Base-by-base conservation (phyloP, 2,888 invertebrate genomes). In the Abscondita cerata region DNA sequence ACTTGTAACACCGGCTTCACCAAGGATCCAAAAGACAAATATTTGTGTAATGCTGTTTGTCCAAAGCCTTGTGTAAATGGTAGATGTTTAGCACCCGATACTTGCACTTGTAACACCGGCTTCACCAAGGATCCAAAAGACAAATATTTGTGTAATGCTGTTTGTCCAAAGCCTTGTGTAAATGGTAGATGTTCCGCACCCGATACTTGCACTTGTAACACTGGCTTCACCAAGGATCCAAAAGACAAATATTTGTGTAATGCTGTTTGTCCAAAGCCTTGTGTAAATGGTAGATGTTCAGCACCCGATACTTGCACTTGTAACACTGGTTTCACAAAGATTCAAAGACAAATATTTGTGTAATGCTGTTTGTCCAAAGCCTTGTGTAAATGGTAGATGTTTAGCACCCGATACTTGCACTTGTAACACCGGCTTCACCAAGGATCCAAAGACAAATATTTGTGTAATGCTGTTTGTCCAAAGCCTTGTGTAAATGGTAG, bases 201-300 rank as follows among this genome's bases (percentile, higher is more conserved):
- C 4, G 25, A 25, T 6, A 25, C 25, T 25, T 25, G 25, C 6
- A 25, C 25, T 9, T 59, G 59, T 16, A 54, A 59, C 11, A 8
- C 15, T 6, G 59, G 59, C 2, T 59, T 13, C 20, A 16, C 2
- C 31, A 11, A 11, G 52, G 40, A 62, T 19, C 19, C 12, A 1
- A 52, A 11, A 4, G 46, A 59, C 20, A 59, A 59, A 72, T 72
- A 74, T n/a, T 58, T 81, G 83, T 90, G 89, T 73, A 84, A 85
- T 36, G 86, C 88, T 0, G 80, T 85, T 13, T 92, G 92, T 73
- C 82, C 85, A 2, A 80, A 82, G 15, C 85, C 86, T 6, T 92
- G 92, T 68, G 75, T 87, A 52, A 90, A 91, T 68, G 91, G 89
- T 11, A 80, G 83, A 20, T 92, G 92, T 74, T 83, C 84, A 0